phyloP scores from a whole-genome alignment of 1,140 invertebrate species.

The Nasonia longicornis region DNA sequence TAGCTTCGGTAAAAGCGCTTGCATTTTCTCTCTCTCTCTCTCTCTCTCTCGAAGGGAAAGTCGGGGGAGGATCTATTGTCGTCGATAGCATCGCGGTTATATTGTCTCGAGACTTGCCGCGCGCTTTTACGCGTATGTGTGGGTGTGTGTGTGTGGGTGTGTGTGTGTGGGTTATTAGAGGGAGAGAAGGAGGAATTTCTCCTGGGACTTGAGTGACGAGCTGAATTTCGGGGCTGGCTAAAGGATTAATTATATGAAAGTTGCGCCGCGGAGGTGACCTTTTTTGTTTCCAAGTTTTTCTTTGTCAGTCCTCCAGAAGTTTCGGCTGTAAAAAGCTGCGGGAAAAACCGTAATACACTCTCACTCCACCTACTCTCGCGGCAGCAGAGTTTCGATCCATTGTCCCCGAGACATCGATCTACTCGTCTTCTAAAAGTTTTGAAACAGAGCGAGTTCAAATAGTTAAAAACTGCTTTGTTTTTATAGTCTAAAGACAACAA shows the following conservation, averaged over 20 bases:
- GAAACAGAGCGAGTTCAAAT: too few relatives aligned
- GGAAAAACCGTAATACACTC: neutral
- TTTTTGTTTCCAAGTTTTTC: neutral
- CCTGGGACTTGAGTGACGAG: neutral
- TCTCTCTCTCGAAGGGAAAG: slow-evolving; percentile 4
- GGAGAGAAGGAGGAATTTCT: neutral
- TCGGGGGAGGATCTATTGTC: slow-evolving; percentile 4
- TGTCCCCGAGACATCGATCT: neutral
- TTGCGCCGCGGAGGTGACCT: neutral
- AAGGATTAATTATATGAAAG: neutral
- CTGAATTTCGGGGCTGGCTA: neutral
- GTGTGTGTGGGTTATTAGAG: neutral
- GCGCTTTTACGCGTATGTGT: neutral
- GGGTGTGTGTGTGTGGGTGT: neutral
- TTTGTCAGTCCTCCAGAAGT: too few relatives aligned
- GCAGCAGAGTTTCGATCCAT: neutral
- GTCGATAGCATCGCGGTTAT: slow-evolving; percentile 9
- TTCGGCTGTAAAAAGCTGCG: neutral
- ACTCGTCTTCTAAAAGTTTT: neutral
- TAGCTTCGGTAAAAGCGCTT: neutral
- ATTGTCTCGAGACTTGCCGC: neutral
- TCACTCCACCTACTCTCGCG: neutral
- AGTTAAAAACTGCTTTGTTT: too few relatives aligned
- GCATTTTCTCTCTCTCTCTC: neutral
- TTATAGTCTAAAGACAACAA: too few relatives aligned